Conservation (phyloP, 2,113 vertebrate species). For the Blennius ocellaris region DNA sequence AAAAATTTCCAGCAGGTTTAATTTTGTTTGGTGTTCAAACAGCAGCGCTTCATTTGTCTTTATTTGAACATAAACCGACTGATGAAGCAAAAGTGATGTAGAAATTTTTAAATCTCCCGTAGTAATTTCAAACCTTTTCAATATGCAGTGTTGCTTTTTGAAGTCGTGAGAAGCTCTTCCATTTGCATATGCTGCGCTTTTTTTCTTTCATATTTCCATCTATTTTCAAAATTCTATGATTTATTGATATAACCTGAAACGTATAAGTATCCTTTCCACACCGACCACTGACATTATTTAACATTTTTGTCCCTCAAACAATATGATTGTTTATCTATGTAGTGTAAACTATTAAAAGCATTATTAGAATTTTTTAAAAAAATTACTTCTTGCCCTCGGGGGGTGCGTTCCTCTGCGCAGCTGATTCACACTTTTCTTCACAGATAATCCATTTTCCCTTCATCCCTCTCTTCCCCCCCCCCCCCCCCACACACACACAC, state of each 20-base stretch:
- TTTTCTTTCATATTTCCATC: too few relatives aligned
- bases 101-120: not conserved
- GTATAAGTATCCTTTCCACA: not conserved
- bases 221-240: too few relatives aligned
- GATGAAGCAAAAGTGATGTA: not conserved
- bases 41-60: not conserved
- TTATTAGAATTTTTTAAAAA: slow-evolving; percentile 3
- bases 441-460: slow-evolving; percentile 69
- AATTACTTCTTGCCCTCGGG: slow-evolving; percentile 15
- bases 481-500: slow-evolving; percentile 24
- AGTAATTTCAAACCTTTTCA: not conserved
- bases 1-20: not conserved
- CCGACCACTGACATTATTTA: not conserved
- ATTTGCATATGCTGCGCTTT: too few relatives aligned
- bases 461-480: slow-evolving; percentile 56
- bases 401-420: slow-evolving; percentile 31
- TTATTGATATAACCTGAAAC: too few relatives aligned
- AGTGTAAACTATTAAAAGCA: not conserved
- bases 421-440: slow-evolving; percentile 62
- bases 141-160: not conserved
- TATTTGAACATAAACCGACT: not conserved
- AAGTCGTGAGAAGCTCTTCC: not conserved
- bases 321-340: not conserved
- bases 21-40: not conserved
- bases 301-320: not conserved